A percentile compares a stretch with the other conserved stretches of the same genome.
Evolutionary conservation across 2,888 invertebrate genomes (phyloP).

Genomic region (Blastobasis adustella): DNA sequence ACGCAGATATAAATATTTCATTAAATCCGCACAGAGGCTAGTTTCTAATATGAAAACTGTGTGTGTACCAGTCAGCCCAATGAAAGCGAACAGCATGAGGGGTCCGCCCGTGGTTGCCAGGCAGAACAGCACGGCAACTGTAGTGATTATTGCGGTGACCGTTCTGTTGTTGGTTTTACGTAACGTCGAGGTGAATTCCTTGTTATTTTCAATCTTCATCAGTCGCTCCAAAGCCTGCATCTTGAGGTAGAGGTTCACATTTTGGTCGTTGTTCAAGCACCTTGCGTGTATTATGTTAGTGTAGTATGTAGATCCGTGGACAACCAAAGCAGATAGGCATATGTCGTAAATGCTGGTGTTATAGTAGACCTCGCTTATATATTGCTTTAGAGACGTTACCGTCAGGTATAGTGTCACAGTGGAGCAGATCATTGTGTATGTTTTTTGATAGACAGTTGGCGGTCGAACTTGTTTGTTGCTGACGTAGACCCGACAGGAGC

Average conservation of each 20-base stretch:
- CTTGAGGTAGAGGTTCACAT: constrained; percentile 35
- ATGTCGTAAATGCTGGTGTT: no score
- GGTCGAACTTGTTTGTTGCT: constrained; percentile 34
- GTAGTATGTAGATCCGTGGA: no score
- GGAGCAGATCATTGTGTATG: constrained; percentile 18
- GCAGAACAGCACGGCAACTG: constrained; percentile 11
- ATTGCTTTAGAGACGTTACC: no score
- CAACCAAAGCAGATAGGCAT: no score
- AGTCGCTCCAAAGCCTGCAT: constrained; percentile 44
- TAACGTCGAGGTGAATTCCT: constrained; percentile 21
- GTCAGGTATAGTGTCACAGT: no score
- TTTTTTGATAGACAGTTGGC: constrained; percentile 37
- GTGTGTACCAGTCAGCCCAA: constrained; percentile 17
- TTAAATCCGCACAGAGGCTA: constrained; percentile 28
- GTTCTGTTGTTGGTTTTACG: constrained; percentile 19
- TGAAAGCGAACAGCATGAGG: constrained; percentile 1
- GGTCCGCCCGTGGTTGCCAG: constrained; percentile 10
- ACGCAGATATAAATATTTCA: constrained; percentile 36
- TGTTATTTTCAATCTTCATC: constrained; percentile 29
- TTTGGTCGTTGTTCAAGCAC: constrained; percentile 34
- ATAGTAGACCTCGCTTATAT: no score
- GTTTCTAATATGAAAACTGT: constrained; percentile 33
- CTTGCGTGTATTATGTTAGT: constrained; percentile 32
- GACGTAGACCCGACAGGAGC: constrained; percentile 35
- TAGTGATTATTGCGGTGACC: constrained; percentile 13